Evolutionary conservation across 2,113 vertebrate genomes (phyloP).

Genomic region (Erythrocercus mccallii): DNA sequence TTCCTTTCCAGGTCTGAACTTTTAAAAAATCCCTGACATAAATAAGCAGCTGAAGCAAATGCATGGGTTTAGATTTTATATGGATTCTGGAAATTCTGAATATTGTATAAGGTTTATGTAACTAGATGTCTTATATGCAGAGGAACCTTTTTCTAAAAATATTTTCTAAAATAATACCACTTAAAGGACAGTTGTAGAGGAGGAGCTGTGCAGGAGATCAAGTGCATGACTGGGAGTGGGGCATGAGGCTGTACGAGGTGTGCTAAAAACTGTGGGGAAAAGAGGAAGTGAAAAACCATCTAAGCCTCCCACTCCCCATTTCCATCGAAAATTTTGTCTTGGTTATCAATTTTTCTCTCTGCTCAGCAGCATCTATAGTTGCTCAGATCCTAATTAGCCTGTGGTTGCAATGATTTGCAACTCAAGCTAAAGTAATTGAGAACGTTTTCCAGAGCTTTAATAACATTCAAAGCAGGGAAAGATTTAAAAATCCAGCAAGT

Average conservation of each 20-base stretch:
- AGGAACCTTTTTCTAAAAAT: background rate
- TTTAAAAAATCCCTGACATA: background rate
- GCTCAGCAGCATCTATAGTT: background rate
- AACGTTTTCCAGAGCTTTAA: background rate
- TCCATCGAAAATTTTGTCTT: background rate
- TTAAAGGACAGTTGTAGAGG: background rate
- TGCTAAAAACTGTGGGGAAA: background rate
- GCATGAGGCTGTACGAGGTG: background rate
- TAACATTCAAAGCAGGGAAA: constrained; percentile 38
- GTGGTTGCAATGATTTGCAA: background rate
- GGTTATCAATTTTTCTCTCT: background rate
- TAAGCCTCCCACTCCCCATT: background rate
- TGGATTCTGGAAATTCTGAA: background rate
- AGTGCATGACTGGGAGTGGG: background rate
- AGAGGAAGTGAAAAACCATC: background rate
- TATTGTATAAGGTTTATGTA: background rate
- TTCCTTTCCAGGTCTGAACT: background rate
- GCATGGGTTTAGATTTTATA: background rate
- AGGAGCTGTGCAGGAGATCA: background rate
- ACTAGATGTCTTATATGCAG: background rate
- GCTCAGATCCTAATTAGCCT: background rate
- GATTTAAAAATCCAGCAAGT: background rate
- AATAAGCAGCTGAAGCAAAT: background rate
- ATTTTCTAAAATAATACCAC: background rate
- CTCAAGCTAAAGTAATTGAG: background rate